Base-by-base conservation (phyloP, 2,888 invertebrate species). In the Malachius bipustulatus region DNA sequence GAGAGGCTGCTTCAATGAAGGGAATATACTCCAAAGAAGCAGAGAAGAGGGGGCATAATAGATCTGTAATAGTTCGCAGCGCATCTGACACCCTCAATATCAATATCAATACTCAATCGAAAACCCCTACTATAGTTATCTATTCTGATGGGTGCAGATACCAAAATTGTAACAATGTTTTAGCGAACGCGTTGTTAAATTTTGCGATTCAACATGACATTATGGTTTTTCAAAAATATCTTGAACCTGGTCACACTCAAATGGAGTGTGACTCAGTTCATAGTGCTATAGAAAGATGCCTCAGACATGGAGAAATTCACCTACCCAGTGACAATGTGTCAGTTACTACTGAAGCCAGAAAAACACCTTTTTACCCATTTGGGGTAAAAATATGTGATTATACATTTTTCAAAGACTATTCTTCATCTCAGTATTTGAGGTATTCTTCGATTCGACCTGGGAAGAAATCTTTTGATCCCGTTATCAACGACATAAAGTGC, bases 111-210 rank as follows among this genome's bases (percentile, higher is more conserved):
- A n/a, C n/a, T n/a, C n/a, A n/a, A n/a, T n/a, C n/a, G n/a, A n/a
- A 19, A 19, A 19, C 24, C n/a, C 6, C 6, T 8, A 6, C 24
- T 19, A 19, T 19, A 6, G n/a, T 19, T 19, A 19, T 19, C n/a
- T 19, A 19, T 19, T 8, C 6, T n/a, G 24, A 19, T 19, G n/a
- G 24, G 24, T 19, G 24, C n/a, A 19, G 6, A 19, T 19, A 19
- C 6, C 24, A 19, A n/a, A 19, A 19, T 19, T n/a, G 24, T n/a
- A 19, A 19, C 24, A 19, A n/a, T 19, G n/a, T 19, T 19, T n/a
- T 19, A n/a, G 6, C 24, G n/a, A 19, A 19, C n/a, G 24, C 24
- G 6, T 19, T 19, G n/a, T 19, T 19, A 19, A 19, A 19, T 19
- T 19, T 8, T 19, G 24, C 24, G 6, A n/a, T 19, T 19, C 6